phyloP scores from a whole-genome alignment of 2,888 invertebrate genomes.

The Xanthostigma xanthostigma region DNA sequence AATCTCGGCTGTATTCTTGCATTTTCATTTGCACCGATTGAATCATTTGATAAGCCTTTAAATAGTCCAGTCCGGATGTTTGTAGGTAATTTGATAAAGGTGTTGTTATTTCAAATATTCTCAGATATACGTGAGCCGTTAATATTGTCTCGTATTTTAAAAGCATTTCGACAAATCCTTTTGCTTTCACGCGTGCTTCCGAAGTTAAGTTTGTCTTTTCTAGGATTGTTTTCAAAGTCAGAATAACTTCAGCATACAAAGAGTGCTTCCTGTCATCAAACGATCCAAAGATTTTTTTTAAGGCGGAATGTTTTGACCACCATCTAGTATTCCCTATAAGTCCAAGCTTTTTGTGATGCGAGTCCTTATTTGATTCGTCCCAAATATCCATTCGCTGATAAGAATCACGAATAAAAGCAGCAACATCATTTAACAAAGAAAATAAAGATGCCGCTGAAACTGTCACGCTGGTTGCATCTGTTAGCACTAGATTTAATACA shows the following conservation, averaged over 20 bases:
- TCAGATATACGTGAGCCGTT: slow-evolving; percentile 6
- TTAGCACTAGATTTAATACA: slow-evolving; percentile 11
- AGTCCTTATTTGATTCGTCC: background rate
- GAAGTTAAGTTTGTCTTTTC: slow-evolving; percentile 1
- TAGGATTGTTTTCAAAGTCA: background rate
- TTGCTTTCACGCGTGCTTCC: slow-evolving; percentile 3
- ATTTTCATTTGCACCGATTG: slow-evolving; percentile 1
- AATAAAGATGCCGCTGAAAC: slow-evolving; percentile 5
- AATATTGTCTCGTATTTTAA: slow-evolving; percentile 7
- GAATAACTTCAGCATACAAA: background rate
- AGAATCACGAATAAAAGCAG: slow-evolving; percentile 5
- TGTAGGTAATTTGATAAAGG: slow-evolving; percentile 8
- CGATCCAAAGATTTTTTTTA: slow-evolving; percentile 1
- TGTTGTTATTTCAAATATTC: slow-evolving; percentile 7
- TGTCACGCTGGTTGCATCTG: slow-evolving; percentile 7
- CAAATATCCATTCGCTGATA: slow-evolving; percentile 6
- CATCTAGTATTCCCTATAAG: slow-evolving; percentile 1
- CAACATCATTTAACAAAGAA: slow-evolving; percentile 6
- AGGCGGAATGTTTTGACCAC: slow-evolving; percentile 2
- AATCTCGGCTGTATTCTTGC: slow-evolving; percentile 1
- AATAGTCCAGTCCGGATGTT: slow-evolving; percentile 6
- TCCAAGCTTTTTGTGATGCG: background rate
- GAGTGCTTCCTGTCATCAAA: background rate
- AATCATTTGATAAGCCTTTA: slow-evolving; percentile 4
- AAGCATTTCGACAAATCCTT: slow-evolving; percentile 1